A percentile compares a stretch with the other conserved stretches of the same genome.
phyloP scores from a whole-genome alignment of 1,140 invertebrate species.

The Periplaneta americana region DNA sequence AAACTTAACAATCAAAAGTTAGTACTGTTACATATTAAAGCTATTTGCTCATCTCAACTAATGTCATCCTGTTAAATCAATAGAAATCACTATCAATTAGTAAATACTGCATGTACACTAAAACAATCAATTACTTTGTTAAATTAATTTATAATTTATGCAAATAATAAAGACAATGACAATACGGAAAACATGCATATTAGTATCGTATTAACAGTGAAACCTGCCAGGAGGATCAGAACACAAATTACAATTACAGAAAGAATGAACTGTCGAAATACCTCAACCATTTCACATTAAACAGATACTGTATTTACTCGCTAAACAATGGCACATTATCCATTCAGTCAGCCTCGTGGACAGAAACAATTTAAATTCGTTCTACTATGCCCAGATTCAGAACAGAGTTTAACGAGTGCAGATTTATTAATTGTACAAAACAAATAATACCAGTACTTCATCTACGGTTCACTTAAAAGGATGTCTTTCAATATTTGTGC shows the following conservation, averaged over 20 bases:
- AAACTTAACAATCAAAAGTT: not conserved
- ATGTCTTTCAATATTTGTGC: too few species aligned
- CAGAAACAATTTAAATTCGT: too few species aligned
- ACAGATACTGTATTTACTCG: too few species aligned
- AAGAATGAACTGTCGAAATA: not conserved
- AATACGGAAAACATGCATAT: not conserved
- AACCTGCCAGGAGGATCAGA: not conserved
- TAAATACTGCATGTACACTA: not conserved
- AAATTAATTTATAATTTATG: too few species aligned
- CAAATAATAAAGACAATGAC: too few species aligned
- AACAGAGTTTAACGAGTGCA: too few species aligned
- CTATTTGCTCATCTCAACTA: not conserved
- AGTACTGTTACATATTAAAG: not conserved
- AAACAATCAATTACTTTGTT: slow-evolving; percentile 1
- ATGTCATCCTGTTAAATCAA: not conserved
- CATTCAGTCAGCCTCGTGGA: too few species aligned
- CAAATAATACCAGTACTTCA: too few species aligned
- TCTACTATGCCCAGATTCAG: too few species aligned
- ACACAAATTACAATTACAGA: not conserved
- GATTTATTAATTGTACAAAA: too few species aligned
- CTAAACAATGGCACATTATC: too few species aligned
- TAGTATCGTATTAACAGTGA: not conserved
- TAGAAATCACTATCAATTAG: not conserved
- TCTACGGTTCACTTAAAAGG: too few species aligned
- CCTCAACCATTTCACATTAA: not conserved